Evolutionary conservation across 2,797 vertebrate species (phyloP).

Genomic region (Sebastes alutus): DNA sequence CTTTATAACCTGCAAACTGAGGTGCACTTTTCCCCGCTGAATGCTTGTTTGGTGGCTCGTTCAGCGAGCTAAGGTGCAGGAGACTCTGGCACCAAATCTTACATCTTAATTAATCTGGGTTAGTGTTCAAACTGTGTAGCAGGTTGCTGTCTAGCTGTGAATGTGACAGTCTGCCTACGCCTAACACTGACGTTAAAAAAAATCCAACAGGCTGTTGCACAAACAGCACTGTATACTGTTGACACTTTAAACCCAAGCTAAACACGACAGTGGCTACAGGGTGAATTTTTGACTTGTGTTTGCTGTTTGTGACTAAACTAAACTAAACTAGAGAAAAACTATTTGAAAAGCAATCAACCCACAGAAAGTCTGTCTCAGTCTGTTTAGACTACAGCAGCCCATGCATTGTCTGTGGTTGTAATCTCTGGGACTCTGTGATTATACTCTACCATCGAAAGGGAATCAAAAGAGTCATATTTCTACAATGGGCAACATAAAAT

Average conservation of each 20-base stretch:
- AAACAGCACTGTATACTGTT: not conserved
- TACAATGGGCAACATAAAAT: not conserved
- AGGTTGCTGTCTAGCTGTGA: not conserved
- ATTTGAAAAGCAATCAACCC: constrained; percentile 10
- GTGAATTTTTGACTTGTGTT: not conserved
- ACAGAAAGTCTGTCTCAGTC: constrained; percentile 13
- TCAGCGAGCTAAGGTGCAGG: not conserved
- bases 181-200: not conserved
- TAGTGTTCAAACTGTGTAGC: not conserved
- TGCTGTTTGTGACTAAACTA: not conserved
- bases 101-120: not conserved
- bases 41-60: not conserved
- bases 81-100: not conserved
- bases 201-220: not conserved
- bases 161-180: not conserved
- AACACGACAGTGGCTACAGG: not conserved
- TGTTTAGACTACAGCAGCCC: constrained; percentile 29
- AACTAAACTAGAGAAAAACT: constrained; percentile 9
- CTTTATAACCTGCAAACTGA: not conserved
- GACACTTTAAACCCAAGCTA: not conserved
- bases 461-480: not conserved
- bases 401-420: constrained; percentile 13
- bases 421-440: constrained; percentile 13
- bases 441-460: not conserved
- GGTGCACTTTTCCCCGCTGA: not conserved